phyloP scores from a whole-genome alignment of 2,888 invertebrate genomes.

The Dascillus cervinus region DNA sequence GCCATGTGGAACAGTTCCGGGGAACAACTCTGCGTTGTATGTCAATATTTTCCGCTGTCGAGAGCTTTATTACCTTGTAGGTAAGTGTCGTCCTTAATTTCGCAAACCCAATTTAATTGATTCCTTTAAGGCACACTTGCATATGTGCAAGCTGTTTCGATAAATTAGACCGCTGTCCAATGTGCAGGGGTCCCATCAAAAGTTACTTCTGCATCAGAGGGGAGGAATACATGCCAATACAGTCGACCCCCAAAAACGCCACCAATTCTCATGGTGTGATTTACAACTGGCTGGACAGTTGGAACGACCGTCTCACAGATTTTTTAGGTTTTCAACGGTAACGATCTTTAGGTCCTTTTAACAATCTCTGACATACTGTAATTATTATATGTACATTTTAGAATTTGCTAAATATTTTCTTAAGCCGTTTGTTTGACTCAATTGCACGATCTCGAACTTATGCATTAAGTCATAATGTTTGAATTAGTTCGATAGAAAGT shows the following conservation, averaged over 20 bases:
- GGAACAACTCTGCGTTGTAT: conserved; percentile 71
- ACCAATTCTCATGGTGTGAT: conserved; percentile 36
- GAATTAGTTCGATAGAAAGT: no score
- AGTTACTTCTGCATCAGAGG: conserved; percentile 77
- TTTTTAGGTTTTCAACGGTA: conserved; percentile 62
- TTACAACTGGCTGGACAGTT: conserved; percentile 50
- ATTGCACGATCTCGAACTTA: conserved; percentile 4
- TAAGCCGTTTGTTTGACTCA: no score
- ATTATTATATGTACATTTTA: neutral
- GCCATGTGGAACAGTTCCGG: conserved; percentile 49
- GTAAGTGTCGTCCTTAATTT: conserved; percentile 21
- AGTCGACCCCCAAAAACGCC: conserved; percentile 38
- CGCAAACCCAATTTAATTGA: neutral
- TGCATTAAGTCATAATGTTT: no score
- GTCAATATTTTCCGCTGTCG: conserved; percentile 69
- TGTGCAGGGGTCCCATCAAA: conserved; percentile 76
- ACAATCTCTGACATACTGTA: neutral
- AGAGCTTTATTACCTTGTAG: conserved; percentile 74
- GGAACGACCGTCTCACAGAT: conserved; percentile 66
- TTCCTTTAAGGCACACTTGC: conserved; percentile 61
- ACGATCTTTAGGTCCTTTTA: conserved; percentile 10
- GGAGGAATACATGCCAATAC: conserved; percentile 61
- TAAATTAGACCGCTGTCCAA: conserved; percentile 77
- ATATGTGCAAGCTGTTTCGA: conserved; percentile 74
- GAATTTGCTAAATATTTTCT: neutral